Conservation (phyloP, 2,888 invertebrate genomes). For the Meteorus cinctellus region DNA sequence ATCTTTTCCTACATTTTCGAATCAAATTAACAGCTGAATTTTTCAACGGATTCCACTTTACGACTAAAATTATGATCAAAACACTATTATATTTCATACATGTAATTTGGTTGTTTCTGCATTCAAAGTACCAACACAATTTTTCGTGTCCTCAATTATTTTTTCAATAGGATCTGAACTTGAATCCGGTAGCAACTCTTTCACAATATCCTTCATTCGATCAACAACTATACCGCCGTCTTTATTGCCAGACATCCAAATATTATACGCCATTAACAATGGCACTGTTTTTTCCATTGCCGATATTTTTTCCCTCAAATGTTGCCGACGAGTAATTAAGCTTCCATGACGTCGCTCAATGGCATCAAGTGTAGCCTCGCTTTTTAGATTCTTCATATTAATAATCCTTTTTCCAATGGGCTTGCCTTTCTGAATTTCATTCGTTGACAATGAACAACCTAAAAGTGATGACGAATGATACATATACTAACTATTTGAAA, state of each 20-base stretch:
- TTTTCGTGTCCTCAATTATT: constrained; percentile 56
- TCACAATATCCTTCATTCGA: constrained; percentile 63
- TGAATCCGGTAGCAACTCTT: constrained; percentile 54
- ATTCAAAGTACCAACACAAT: constrained; percentile 55
- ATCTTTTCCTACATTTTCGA: constrained; percentile 62
- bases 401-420: background rate
- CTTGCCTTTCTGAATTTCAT: background rate
- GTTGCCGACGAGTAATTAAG: constrained; percentile 58
- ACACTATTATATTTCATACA: constrained; percentile 57
- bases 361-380: constrained; percentile 46
- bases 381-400: background rate
- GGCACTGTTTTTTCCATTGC: constrained; percentile 68
- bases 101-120: constrained; percentile 66
- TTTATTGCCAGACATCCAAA: constrained; percentile 54
- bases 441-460: background rate
- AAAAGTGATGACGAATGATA: background rate
- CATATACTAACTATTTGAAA: background rate
- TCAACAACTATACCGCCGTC: constrained; percentile 56
- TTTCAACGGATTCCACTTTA: background rate
- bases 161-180: constrained; percentile 61
- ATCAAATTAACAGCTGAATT: background rate
- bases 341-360: constrained; percentile 60
- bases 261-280: constrained; percentile 63
- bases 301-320: constrained; percentile 60
- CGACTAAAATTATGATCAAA: background rate